phyloP scores from a whole-genome alignment of 2,888 invertebrate species.

The Allacma fusca region DNA sequence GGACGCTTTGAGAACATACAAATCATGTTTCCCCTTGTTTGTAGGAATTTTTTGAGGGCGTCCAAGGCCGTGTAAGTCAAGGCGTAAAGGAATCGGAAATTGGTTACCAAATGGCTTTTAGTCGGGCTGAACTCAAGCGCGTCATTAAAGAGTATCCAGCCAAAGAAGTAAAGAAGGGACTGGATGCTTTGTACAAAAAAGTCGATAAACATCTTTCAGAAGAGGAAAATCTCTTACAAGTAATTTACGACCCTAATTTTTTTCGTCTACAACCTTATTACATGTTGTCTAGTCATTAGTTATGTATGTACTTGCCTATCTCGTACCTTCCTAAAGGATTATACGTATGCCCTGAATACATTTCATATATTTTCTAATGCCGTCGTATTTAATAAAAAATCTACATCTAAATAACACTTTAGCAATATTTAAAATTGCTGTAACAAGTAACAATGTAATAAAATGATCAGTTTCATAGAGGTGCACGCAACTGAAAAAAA shows the following conservation, averaged over 20 bases:
- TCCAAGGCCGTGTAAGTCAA: slow-evolving; percentile 88
- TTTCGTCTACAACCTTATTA: not conserved
- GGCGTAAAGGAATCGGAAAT: slow-evolving; percentile 98
- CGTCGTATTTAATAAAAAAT: no score
- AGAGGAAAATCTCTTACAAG: slow-evolving; percentile 88
- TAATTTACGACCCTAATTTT: slow-evolving; percentile 58
- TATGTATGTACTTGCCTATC: no score
- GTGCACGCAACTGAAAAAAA: no score
- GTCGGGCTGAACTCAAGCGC: slow-evolving; percentile 93
- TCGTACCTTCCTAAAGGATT: no score
- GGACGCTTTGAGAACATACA: not conserved
- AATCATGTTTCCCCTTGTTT: slow-evolving; percentile 62
- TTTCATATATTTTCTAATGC: no score
- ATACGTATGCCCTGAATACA: no score
- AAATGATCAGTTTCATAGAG: no score
- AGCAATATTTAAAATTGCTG: no score
- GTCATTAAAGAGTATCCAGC: slow-evolving; percentile 94
- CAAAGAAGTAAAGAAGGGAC: slow-evolving; percentile 88
- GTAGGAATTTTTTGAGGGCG: slow-evolving; percentile 95
- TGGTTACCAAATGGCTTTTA: slow-evolving; percentile 96
- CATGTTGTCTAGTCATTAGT: no score
- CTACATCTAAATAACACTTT: no score
- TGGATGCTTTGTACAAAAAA: slow-evolving; percentile 91
- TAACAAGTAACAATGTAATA: no score
- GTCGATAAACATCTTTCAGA: slow-evolving; percentile 97